Conservation (phyloP, 2,888 invertebrate species). For the Anorthoa munda region DNA sequence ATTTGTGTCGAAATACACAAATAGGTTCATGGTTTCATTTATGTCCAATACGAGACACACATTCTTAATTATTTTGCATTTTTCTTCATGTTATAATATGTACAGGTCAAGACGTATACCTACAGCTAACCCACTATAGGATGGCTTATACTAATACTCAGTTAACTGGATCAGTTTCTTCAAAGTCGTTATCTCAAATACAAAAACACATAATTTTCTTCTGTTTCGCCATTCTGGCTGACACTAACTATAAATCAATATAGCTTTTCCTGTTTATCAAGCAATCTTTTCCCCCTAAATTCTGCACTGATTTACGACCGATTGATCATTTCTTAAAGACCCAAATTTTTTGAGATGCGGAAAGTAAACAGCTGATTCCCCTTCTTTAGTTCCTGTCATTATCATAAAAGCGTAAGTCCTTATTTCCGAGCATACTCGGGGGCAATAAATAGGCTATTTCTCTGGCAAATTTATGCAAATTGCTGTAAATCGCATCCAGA, state of each 20-base stretch:
- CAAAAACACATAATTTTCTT: background rate
- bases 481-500: constrained; percentile 53
- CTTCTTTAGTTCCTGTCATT: constrained; percentile 39
- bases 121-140: too few species aligned
- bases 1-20: too few species aligned
- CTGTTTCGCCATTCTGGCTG: background rate
- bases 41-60: too few species aligned
- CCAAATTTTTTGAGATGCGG: constrained; percentile 43
- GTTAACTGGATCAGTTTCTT: too few species aligned
- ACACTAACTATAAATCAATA: background rate
- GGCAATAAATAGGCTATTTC: constrained; percentile 45
- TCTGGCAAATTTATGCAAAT: constrained; percentile 61
- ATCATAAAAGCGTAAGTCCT: constrained; percentile 44
- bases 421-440: constrained; percentile 23
- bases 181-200: too few species aligned
- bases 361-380: constrained; percentile 36
- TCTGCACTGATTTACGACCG: constrained; percentile 12
- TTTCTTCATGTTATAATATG: too few species aligned
- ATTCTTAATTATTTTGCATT: too few species aligned
- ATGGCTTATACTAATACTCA: too few species aligned
- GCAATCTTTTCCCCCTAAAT: background rate
- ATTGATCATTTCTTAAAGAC: constrained; percentile 26
- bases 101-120: too few species aligned
- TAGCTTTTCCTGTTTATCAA: constrained; percentile 10
- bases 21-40: too few species aligned